Base-by-base conservation (phyloP, 2,888 invertebrate species). In the Melinaea menophilus region DNA sequence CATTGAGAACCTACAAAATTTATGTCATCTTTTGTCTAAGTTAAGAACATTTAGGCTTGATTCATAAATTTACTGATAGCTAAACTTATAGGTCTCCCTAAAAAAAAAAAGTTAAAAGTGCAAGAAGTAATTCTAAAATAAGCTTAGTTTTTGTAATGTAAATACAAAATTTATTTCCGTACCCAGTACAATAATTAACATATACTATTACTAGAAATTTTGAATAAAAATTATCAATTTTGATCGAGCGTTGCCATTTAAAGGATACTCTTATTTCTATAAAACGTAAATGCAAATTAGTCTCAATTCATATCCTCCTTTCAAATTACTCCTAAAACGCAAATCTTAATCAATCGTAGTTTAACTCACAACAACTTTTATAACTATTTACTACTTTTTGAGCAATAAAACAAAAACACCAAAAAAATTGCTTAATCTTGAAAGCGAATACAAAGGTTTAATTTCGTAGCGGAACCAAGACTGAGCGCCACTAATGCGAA, bases 41-140 rank as follows among this genome's bases (percentile, higher is more conserved):
- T 73, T 72, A 73, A 64, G 74, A 69, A 78, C 77, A 78, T 79
- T 79, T 76, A 78, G 75, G 73, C 77, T 79, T 81, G 80, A 82
- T 82, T 82, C 82, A 81, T 82, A 79, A 73, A 75, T 70, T 74
- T 70, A 72, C 73, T 74, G 70, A 69, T 71, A 71, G 67, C 68
- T 66, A 71, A 71, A 68, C 68, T 72, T 76, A 70, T 64, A 73
- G 73, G 74, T 70, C 62, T 60, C 68, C 67, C 62, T 58, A 57
- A 58, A 58, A 65, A 68, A 12, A 66, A 62, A 66, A 48, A n/a
- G n/a, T 48, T 46, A 65, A 34, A 13, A 68, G 66, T 46, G 5
- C 22, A 22, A 22, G 5, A 41, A 66, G 63, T 59, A 66, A 63
- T 62, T 64, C 68, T n/a, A 3, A 33, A n/a, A 56, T 35, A 11